These are phyloP conservation scores for Crotalus horridus DNA, from an alignment of 2,113 vertebrate species.

Conservation along the genomic window DNA sequence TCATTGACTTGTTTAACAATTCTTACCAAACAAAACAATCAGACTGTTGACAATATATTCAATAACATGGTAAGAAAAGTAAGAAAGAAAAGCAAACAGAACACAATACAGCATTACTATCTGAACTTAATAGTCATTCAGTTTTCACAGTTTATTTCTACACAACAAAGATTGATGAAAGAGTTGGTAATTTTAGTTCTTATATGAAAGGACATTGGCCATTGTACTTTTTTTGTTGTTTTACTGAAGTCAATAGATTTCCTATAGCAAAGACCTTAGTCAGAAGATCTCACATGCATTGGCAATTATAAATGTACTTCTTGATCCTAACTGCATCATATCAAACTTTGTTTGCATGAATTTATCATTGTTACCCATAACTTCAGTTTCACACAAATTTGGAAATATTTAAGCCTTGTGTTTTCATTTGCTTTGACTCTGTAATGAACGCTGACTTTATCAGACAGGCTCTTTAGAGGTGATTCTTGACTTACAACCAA, in stretches of 20 bases:
- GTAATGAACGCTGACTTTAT: background rate
- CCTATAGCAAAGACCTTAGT: background rate
- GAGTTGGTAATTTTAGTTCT: background rate
- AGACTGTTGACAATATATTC: background rate
- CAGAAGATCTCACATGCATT: background rate
- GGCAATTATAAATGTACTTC: background rate
- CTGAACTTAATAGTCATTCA: background rate
- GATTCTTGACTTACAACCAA: too few species aligned
- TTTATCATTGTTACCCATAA: background rate
- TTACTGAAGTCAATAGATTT: background rate
- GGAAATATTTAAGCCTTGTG: background rate
- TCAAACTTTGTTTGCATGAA: background rate
- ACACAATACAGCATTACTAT: background rate
- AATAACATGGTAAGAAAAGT: background rate
- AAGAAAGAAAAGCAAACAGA: background rate
- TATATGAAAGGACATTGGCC: background rate
- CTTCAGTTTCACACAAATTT: background rate
- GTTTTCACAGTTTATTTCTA: background rate
- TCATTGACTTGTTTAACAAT: too few species aligned
- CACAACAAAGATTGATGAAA: background rate
- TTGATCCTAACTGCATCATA: background rate
- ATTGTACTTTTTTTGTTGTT: background rate
- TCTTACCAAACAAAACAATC: too few species aligned
- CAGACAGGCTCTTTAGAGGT: background rate
- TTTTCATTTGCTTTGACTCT: background rate